Percentiles rank a stretch among this genome's conserved stretches.
Conservation (phyloP, 2,888 invertebrate genomes). For the Trileptium ribeirensis region DNA sequence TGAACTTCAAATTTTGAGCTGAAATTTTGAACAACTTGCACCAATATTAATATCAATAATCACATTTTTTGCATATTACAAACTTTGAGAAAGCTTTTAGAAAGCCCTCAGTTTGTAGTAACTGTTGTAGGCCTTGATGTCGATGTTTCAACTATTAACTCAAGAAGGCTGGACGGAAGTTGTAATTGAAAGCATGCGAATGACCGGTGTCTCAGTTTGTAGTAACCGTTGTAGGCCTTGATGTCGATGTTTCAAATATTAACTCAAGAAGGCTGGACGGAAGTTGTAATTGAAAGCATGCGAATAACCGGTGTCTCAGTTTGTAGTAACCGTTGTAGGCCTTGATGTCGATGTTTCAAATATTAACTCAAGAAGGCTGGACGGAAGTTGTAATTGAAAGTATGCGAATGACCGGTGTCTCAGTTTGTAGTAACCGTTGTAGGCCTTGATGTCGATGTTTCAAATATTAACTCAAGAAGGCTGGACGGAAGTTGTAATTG, state of each 20-base stretch:
- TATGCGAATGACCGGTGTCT: slow-evolving; percentile 74
- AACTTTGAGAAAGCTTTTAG: too few species aligned
- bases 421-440: slow-evolving; percentile 44
- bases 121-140: slow-evolving; percentile 82
- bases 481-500: slow-evolving; percentile 99
- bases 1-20: too few species aligned
- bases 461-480: slow-evolving; percentile 99
- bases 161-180: slow-evolving; percentile 99
- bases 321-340: slow-evolving; percentile 63
- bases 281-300: slow-evolving; percentile 99
- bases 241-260: slow-evolving; percentile 99
- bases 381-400: slow-evolving; percentile 99
- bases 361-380: slow-evolving; percentile 99
- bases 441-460: slow-evolving; percentile 99
- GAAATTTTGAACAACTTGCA: too few species aligned
- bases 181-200: slow-evolving; percentile 92
- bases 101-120: too few species aligned
- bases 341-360: slow-evolving; percentile 99
- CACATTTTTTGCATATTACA: too few species aligned
- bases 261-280: slow-evolving; percentile 99
- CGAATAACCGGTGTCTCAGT: slow-evolving; percentile 65
- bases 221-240: slow-evolving; percentile 67
- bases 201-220: too few species aligned
- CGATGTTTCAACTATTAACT: slow-evolving; percentile 99
- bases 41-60: too few species aligned